These are phyloP conservation scores for Heliconius nattereri DNA, from an alignment of 1,140 invertebrate genomes.

Conservation along the genomic window DNA sequence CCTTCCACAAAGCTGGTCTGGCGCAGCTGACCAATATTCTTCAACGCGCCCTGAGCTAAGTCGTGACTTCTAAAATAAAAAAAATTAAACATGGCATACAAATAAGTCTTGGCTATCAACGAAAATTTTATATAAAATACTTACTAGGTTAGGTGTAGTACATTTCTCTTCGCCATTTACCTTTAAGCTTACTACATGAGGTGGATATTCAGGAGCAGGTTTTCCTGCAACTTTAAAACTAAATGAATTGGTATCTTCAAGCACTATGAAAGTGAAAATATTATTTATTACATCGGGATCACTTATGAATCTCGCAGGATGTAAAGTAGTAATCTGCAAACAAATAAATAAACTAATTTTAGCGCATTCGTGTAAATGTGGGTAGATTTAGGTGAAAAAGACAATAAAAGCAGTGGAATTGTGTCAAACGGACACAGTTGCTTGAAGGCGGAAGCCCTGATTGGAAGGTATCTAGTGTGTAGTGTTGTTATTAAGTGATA, in stretches of 20 bases:
- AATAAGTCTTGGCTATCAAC: too few species aligned
- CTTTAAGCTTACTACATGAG: constrained; percentile 30
- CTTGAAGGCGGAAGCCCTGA: too few species aligned
- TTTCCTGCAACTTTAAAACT: constrained; percentile 21
- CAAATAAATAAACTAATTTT: neutral
- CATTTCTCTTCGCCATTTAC: constrained; percentile 31
- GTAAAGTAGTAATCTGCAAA: neutral
- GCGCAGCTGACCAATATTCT: constrained; percentile 26
- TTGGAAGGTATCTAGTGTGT: too few species aligned
- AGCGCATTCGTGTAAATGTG: too few species aligned
- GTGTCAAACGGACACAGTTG: too few species aligned
- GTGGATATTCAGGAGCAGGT: constrained; percentile 19
- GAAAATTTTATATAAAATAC: neutral
- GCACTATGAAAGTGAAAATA: neutral
- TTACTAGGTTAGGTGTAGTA: neutral
- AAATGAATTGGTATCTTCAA: neutral
- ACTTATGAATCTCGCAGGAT: neutral
- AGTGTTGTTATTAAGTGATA: too few species aligned
- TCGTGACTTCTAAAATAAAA: too few species aligned
- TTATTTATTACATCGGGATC: constrained; percentile 1
- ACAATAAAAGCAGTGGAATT: too few species aligned
- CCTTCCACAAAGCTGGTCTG: constrained; percentile 53
- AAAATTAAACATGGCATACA: too few species aligned
- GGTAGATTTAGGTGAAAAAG: too few species aligned
- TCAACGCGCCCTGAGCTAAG: neutral